Percentiles rank a stretch among this genome's conserved stretches.
Evolutionary conservation across 2,113 vertebrate genomes (phyloP).

Genomic region (Piprites chloris): DNA sequence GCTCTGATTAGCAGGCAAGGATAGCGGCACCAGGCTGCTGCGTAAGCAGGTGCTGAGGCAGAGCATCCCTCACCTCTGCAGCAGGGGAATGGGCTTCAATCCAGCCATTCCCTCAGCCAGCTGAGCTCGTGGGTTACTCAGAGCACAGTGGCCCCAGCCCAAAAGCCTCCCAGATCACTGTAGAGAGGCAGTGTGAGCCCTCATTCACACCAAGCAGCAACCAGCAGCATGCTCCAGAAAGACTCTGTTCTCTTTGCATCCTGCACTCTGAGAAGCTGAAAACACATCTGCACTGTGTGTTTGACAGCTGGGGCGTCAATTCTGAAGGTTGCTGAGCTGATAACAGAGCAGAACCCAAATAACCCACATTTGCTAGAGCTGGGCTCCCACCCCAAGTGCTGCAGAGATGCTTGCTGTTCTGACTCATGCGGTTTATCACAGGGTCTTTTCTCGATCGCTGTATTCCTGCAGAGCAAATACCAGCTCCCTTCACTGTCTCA

Average conservation of each 20-base stretch:
- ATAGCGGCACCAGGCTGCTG: background rate
- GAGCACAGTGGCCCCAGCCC: background rate
- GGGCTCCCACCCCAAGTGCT: background rate
- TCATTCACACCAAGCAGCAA: accelerated
- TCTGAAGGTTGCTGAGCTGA: background rate
- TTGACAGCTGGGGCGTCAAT: background rate
- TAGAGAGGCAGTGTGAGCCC: accelerated
- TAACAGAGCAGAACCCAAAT: constrained; percentile 5
- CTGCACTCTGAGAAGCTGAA: background rate
- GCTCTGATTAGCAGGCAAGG: background rate
- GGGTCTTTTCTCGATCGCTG: background rate
- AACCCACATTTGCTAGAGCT: background rate
- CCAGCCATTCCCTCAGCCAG: background rate
- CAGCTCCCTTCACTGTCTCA: background rate
- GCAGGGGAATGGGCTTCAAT: accelerated
- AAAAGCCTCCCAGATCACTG: accelerated
- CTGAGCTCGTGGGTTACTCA: background rate
- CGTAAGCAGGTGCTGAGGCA: background rate
- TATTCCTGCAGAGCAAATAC: background rate
- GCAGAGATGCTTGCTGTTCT: background rate
- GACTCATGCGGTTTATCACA: accelerated
- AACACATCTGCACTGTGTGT: background rate
- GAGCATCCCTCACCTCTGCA: background rate
- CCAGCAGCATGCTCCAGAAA: background rate
- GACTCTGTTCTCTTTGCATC: background rate